Base-by-base conservation (phyloP, 2,113 vertebrate genomes). In the Thamnophis sirtalis region DNA sequence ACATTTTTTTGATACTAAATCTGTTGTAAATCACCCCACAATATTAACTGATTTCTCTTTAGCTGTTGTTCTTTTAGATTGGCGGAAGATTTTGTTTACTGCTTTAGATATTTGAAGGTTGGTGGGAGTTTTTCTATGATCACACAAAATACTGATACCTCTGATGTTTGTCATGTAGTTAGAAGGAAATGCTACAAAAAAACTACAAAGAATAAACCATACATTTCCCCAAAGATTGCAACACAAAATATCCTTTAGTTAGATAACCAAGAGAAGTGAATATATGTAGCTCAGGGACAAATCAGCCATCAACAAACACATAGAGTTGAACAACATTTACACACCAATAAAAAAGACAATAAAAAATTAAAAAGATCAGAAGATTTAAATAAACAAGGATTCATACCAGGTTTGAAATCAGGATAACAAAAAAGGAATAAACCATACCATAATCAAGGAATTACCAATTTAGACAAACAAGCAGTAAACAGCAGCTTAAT, bases 1-100 rank as follows among this genome's bases (percentile, higher is more conserved):
- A 60, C 38, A 89, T 88, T 89, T 92, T 43, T 56, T 89, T 92
- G 53, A 89, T 58, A 51, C 54, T 53, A 89, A 89, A 89, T 38
- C 91, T 84, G 63, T 92, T 58, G 87, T 89, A 89, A 60, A 89
- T 92, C 86, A 56, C 19, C 50, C 43, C 43, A 5, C 50, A 48
- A 28, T 92, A n/a, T 88, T 84, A 3, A 84, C 87, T 84, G 43
- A 84, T 92, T 53, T 89, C 68, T 89, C 63, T 50, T 88, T 19
- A 56, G 63, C 28, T 58, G 63, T 89, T 92, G 63, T 43, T 87
- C 26, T 92, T 58, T 54, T 84, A 38, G 43, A 89, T 28, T 89
- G 33, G 38, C 38, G 58, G 38, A 22, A 51, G 33, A 28, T 87
- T 54, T 91, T 68, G 50, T 56, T 13, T 38, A 68, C 87, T 26